These are phyloP conservation scores for Silurus aristotelis DNA, from an alignment of 2,797 vertebrate species.

Conservation along the genomic window DNA sequence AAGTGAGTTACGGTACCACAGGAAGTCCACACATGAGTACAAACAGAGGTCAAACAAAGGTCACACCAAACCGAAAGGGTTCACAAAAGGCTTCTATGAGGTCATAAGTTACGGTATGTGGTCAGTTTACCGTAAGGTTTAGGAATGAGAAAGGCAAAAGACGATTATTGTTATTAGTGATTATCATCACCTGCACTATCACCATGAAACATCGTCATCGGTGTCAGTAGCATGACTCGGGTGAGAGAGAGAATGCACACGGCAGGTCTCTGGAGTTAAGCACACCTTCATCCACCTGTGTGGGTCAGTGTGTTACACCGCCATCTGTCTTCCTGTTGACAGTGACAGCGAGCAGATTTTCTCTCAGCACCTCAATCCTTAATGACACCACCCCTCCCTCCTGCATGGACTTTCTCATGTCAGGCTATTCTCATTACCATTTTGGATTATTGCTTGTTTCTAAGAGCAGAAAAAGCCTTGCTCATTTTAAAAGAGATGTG, in stretches of 20 bases:
- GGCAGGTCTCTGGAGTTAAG: slow-evolving; percentile 53
- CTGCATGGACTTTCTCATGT: slow-evolving; percentile 55
- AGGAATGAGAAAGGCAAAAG: slow-evolving; percentile 59
- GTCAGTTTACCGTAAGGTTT: slow-evolving; percentile 66
- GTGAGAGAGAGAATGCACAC: slow-evolving; percentile 44
- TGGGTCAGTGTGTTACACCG: slow-evolving; percentile 52
- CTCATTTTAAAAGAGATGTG: background rate
- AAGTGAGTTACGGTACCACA: slow-evolving; percentile 46
- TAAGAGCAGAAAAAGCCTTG: slow-evolving; percentile 12
- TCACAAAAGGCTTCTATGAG: slow-evolving; percentile 44
- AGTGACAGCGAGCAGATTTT: slow-evolving; percentile 53
- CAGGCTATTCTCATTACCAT: slow-evolving; percentile 65
- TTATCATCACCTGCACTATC: slow-evolving; percentile 31
- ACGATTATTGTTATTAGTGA: slow-evolving; percentile 60
- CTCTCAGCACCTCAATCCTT: slow-evolving; percentile 33
- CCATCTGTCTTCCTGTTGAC: slow-evolving; percentile 44
- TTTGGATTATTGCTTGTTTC: slow-evolving; percentile 1
- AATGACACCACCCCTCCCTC: slow-evolving; percentile 2
- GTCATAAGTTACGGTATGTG: slow-evolving; percentile 50
- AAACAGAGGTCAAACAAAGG: slow-evolving; percentile 30
- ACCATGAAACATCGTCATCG: slow-evolving; percentile 44
- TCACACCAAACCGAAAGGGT: slow-evolving; percentile 45
- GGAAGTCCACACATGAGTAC: slow-evolving; percentile 45
- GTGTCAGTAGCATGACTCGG: slow-evolving; percentile 47
- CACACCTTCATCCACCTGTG: slow-evolving; percentile 61